Percentiles rank a stretch among this genome's conserved stretches.
Conservation (phyloP, 2,888 invertebrate species). For the Leucoma salicis region DNA sequence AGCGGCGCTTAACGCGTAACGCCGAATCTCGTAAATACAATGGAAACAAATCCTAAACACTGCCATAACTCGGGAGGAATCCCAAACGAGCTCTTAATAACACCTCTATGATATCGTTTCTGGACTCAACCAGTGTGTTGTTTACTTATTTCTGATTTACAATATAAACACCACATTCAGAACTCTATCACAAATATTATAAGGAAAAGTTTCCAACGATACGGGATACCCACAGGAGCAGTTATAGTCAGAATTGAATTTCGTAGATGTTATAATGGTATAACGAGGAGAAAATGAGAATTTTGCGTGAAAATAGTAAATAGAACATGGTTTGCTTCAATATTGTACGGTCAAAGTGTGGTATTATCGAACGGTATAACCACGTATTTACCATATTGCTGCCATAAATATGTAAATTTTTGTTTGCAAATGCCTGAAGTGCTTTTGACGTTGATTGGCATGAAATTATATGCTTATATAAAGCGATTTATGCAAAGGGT, state of each 20-base stretch:
- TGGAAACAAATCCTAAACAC: constrained; percentile 43
- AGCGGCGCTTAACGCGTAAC: too few relatives aligned
- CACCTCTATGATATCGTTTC: constrained; percentile 64
- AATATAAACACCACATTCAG: constrained; percentile 22
- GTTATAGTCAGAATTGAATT: constrained; percentile 58
- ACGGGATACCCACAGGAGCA: constrained; percentile 7
- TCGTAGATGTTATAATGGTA: constrained; percentile 45
- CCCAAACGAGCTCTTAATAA: constrained; percentile 78
- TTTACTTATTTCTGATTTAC: constrained; percentile 52
- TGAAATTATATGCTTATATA: not conserved
- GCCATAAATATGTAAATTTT: constrained; percentile 4
- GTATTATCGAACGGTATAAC: not conserved
- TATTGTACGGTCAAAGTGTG: constrained; percentile 4
- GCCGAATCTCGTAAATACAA: constrained; percentile 7
- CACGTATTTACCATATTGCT: constrained; percentile 1
- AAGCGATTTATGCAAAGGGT: not conserved
- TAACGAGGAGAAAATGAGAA: constrained; percentile 57
- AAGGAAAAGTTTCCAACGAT: constrained; percentile 25
- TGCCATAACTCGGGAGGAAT: constrained; percentile 67
- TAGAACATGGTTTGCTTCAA: constrained; percentile 10
- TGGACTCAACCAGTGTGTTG: constrained; percentile 55
- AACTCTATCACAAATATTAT: constrained; percentile 21
- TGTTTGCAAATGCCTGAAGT: not conserved
- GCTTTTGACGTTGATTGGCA: not conserved
- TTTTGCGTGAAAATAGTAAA: constrained; percentile 49